Percentiles rank a stretch among this genome's conserved stretches.
Evolutionary conservation across 2,888 invertebrate species (phyloP).

Genomic region (Lordiphosa andalusiaca): DNA sequence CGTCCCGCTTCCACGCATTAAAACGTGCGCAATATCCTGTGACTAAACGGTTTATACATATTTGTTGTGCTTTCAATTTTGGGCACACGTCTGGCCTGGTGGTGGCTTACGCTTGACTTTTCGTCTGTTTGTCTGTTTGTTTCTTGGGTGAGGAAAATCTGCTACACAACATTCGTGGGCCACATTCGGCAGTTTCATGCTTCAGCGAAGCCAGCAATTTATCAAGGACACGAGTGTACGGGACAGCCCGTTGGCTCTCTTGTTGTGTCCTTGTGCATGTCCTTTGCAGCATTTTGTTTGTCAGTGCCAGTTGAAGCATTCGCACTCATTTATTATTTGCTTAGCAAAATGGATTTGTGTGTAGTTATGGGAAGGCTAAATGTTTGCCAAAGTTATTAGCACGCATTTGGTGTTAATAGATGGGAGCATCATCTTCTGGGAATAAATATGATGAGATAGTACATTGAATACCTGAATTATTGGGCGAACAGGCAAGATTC

Average conservation of each 20-base stretch:
- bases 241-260: conserved; percentile 45
- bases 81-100: conserved; percentile 59
- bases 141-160: conserved; percentile 64
- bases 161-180: conserved; percentile 57
- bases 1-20: conserved; percentile 55
- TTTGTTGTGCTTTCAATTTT: conserved; percentile 79
- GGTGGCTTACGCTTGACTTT: conserved; percentile 66
- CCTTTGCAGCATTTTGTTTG: conserved; percentile 53
- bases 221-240: conserved; percentile 74
- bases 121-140: conserved; percentile 25
- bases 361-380: conserved; percentile 24
- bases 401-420: background rate
- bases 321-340: conserved; percentile 61
- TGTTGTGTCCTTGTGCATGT: conserved; percentile 49
- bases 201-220: conserved; percentile 66
- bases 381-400: conserved; percentile 14
- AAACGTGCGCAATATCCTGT: conserved; percentile 81
- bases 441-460: too few species aligned
- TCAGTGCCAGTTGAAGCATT: conserved; percentile 47
- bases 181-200: conserved; percentile 64
- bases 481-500: too few species aligned
- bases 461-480: too few species aligned
- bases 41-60: conserved; percentile 80
- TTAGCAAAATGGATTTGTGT: conserved; percentile 48
- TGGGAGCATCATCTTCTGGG: too few species aligned